These are phyloP conservation scores for Lindbergichthys nudifrons DNA, from an alignment of 2,797 vertebrate species.

Conservation along the genomic window DNA sequence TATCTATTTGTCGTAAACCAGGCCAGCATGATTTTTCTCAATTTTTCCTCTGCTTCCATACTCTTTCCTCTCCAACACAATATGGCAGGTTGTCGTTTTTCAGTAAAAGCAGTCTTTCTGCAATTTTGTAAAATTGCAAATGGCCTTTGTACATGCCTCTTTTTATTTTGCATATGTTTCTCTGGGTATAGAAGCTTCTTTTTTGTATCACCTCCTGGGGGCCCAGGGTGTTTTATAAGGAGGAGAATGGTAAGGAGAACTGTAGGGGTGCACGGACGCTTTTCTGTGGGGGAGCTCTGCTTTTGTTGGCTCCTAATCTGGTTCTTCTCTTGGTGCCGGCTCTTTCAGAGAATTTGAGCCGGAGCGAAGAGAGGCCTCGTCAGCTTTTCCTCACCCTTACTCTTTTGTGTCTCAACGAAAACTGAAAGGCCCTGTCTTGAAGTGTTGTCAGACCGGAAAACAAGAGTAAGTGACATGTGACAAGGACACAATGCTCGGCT, in stretches of 20 bases:
- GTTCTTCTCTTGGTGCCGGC: slow-evolving; percentile 70
- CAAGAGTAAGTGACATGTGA: slow-evolving; percentile 84
- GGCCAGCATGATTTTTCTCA: slow-evolving; percentile 86
- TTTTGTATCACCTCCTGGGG: slow-evolving; percentile 69
- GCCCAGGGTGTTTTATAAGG: slow-evolving; percentile 66
- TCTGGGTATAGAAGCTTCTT: slow-evolving; percentile 61
- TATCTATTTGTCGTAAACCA: slow-evolving; percentile 90
- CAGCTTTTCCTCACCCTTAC: slow-evolving; percentile 75
- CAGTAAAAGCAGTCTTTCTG: slow-evolving; percentile 79
- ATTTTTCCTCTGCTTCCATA: slow-evolving; percentile 75
- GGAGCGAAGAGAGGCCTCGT: slow-evolving; percentile 72
- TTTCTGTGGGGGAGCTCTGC: slow-evolving; percentile 65
- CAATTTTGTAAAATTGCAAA: slow-evolving; percentile 85
- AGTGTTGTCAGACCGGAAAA: slow-evolving; percentile 79
- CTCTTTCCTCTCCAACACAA: slow-evolving; percentile 79
- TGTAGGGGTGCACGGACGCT: slow-evolving; percentile 58
- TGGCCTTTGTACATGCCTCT: slow-evolving; percentile 77
- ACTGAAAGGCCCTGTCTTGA: slow-evolving; percentile 76
- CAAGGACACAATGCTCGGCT: slow-evolving; percentile 81
- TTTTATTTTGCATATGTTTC: slow-evolving; percentile 82
- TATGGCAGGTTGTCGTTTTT: slow-evolving; percentile 83
- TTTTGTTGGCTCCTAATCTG: slow-evolving; percentile 85
- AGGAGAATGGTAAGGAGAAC: slow-evolving; percentile 56
- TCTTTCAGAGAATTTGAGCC: slow-evolving; percentile 77
- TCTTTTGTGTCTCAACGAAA: slow-evolving; percentile 76